Conservation (phyloP, 2,888 invertebrate species). For the Hypomecis punctinalis region DNA sequence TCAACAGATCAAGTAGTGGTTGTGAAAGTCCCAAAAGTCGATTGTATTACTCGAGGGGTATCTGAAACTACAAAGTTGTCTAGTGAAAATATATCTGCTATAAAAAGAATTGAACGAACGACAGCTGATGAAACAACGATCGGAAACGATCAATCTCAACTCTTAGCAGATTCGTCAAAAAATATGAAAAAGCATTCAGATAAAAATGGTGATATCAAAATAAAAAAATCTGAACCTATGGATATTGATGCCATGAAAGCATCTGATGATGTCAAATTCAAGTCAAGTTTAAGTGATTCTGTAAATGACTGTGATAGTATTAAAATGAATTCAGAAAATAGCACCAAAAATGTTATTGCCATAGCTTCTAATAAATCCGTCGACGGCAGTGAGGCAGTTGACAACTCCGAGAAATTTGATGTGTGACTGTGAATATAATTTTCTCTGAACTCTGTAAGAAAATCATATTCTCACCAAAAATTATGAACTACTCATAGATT, state of each 20-base stretch:
- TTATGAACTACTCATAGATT: slow-evolving; percentile 7
- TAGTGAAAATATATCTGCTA: slow-evolving; percentile 11
- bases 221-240: slow-evolving; percentile 1
- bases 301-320: slow-evolving; percentile 5
- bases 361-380: slow-evolving; percentile 8
- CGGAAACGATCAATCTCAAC: slow-evolving; percentile 33
- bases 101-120: slow-evolving; percentile 4
- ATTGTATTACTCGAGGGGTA: slow-evolving; percentile 54
- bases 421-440: slow-evolving; percentile 7
- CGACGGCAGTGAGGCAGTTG: slow-evolving; percentile 3
- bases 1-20: slow-evolving; percentile 71
- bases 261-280: neutral
- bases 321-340: slow-evolving; percentile 1
- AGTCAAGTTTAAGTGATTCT: slow-evolving; percentile 6
- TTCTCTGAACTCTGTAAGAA: neutral
- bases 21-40: slow-evolving; percentile 75
- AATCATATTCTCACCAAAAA: too few relatives aligned
- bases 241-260: slow-evolving; percentile 8
- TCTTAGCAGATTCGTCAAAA: neutral
- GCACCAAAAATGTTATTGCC: slow-evolving; percentile 7
- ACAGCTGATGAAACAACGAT: slow-evolving; percentile 22
- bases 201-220: slow-evolving; percentile 17
- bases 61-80: slow-evolving; percentile 42
- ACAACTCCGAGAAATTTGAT: neutral
- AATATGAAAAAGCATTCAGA: slow-evolving; percentile 15